phyloP scores from a whole-genome alignment of 1,140 invertebrate genomes.

The Aphis gossypii region DNA sequence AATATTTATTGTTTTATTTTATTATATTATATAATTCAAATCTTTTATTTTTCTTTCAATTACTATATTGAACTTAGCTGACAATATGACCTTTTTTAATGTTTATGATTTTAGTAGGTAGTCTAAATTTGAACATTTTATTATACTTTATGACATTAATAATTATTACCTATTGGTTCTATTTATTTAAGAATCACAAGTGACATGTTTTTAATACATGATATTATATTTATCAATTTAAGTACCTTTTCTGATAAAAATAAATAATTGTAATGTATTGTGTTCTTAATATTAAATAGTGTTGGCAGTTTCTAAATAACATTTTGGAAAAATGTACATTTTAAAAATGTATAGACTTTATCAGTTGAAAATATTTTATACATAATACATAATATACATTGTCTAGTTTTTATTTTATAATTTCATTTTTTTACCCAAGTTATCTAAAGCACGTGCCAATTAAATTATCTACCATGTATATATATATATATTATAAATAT shows the following conservation, averaged over 20 bases:
- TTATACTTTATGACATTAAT: neutral
- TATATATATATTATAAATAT: neutral
- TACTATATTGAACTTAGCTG: neutral
- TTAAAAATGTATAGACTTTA: conserved; percentile 6
- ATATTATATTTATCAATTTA: neutral
- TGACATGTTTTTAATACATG: conserved; percentile 4
- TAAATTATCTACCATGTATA: neutral
- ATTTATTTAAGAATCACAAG: neutral
- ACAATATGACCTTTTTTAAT: neutral
- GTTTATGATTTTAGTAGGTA: neutral
- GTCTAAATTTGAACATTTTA: neutral
- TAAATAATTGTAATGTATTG: conserved; percentile 13
- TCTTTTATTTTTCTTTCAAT: neutral
- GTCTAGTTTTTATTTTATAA: conserved; percentile 45
- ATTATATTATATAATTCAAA: neutral
- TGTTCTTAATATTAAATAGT: neutral
- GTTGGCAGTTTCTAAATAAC: neutral
- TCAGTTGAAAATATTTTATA: conserved; percentile 35
- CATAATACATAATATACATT: neutral
- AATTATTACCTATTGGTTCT: neutral
- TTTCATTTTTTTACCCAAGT: conserved; percentile 32
- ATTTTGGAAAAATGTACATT: conserved; percentile 29
- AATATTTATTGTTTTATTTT: no score
- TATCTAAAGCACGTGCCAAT: conserved; percentile 50
- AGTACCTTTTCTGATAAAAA: conserved; percentile 1